Conservation (phyloP, 2,113 vertebrate genomes). For the Poeciliopsis turrubarensis region DNA sequence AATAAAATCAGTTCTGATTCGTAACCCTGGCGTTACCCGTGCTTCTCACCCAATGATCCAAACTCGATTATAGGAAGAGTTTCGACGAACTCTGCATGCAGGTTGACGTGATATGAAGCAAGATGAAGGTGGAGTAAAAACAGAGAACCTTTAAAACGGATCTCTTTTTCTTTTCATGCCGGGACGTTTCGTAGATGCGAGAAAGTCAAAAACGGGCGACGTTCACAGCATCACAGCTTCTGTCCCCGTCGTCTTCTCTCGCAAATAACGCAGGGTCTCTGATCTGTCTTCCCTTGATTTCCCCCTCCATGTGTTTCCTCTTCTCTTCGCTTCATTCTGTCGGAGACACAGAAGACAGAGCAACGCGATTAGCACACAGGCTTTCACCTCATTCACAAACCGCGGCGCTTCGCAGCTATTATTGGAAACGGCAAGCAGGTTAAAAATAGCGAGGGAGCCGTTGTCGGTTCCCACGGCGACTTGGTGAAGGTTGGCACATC, state of each 20-base stretch:
- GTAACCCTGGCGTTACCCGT: no score
- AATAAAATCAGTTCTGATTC: no score
- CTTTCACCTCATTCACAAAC: background rate
- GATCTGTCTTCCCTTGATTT: slow-evolving; percentile 1
- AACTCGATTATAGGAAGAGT: background rate
- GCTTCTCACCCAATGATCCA: background rate
- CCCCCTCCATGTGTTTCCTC: background rate
- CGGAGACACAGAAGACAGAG: slow-evolving; percentile 36
- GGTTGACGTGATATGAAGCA: background rate
- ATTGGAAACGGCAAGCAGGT: slow-evolving; percentile 11
- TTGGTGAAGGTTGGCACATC: background rate
- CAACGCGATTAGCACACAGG: slow-evolving; percentile 39
- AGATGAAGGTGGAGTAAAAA: background rate
- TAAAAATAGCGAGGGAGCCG: slow-evolving; percentile 55
- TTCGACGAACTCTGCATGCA: slow-evolving; percentile 3
- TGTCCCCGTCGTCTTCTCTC: background rate
- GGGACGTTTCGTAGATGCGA: background rate
- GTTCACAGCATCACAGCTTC: background rate
- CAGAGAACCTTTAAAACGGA: background rate
- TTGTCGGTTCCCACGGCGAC: slow-evolving; percentile 25
- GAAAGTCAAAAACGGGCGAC: background rate
- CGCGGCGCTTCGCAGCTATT: slow-evolving; percentile 15
- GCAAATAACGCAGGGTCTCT: background rate
- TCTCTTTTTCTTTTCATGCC: background rate
- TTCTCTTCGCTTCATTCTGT: slow-evolving; percentile 41